These are phyloP conservation scores for Drosophila atroscutellata DNA, from an alignment of 2,888 invertebrate species.

Conservation along the genomic window DNA sequence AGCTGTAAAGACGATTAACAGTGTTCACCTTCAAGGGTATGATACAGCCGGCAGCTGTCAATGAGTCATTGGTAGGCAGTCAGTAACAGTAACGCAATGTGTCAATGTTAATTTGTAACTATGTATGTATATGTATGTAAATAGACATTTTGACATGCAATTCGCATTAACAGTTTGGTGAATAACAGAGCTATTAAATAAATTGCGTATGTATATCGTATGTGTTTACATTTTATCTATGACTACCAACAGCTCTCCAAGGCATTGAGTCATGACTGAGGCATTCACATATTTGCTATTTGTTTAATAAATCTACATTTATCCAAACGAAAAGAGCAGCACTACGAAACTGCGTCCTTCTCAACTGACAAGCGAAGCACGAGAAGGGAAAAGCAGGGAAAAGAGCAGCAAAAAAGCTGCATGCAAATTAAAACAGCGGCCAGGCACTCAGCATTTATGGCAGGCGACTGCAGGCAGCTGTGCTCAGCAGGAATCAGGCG, in stretches of 20 bases:
- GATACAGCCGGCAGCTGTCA: neutral
- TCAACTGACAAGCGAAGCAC: neutral
- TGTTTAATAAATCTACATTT: neutral
- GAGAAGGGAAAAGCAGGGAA: neutral
- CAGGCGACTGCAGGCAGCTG: conserved; percentile 41
- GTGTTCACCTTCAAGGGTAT: neutral
- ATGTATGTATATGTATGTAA: neutral
- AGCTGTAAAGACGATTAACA: conserved; percentile 28
- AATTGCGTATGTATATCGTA: neutral
- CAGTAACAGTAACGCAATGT: conserved; percentile 9
- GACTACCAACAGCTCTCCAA: conserved; percentile 1
- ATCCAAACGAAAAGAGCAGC: neutral
- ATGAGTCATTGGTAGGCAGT: neutral
- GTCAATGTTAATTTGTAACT: conserved; percentile 27
- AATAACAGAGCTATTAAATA: conserved; percentile 13
- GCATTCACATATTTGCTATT: neutral
- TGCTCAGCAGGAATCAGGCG: conserved; percentile 19
- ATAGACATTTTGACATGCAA: conserved; percentile 25
- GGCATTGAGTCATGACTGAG: conserved; percentile 27
- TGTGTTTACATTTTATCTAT: conserved; percentile 3
- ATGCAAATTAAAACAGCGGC: conserved; percentile 72
- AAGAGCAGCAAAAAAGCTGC: conserved; percentile 47
- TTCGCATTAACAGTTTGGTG: conserved; percentile 7
- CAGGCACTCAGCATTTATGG: conserved; percentile 60
- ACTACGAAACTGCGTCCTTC: neutral